Evolutionary conservation across 2,113 vertebrate genomes (phyloP).

Genomic region (Mormyrus iriodes): DNA sequence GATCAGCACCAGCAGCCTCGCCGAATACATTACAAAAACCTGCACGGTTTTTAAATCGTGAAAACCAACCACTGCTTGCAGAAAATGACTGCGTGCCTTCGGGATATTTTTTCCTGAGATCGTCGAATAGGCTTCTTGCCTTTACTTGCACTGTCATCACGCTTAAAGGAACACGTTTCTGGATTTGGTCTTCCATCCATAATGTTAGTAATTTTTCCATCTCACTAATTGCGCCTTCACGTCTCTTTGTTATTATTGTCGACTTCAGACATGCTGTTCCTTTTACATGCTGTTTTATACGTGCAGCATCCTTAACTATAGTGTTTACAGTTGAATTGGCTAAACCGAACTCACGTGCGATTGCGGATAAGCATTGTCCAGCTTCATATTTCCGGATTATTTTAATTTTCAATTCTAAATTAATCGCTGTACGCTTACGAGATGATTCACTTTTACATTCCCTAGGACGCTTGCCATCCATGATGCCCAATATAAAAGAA

Average conservation of each 20-base stretch:
- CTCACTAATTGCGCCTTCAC: not conserved
- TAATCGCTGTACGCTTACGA: not conserved
- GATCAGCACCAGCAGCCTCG: not conserved
- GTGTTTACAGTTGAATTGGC: not conserved
- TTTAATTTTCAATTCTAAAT: slow-evolving; percentile 1
- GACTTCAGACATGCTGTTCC: not conserved
- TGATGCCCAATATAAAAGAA: not conserved
- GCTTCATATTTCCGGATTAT: not conserved
- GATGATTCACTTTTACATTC: not conserved
- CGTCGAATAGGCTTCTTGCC: not conserved
- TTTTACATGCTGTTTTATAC: not conserved
- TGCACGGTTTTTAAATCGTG: slow-evolving; percentile 1
- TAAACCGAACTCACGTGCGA: not conserved
- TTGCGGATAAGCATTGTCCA: not conserved
- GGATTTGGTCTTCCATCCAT: not conserved
- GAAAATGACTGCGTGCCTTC: not conserved
- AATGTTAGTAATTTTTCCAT: not conserved
- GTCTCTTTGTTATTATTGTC: not conserved
- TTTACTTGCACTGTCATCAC: not conserved
- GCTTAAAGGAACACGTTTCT: not conserved
- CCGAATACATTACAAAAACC: not conserved
- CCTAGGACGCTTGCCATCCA: not conserved
- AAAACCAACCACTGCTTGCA: not conserved
- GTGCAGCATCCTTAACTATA: not conserved
- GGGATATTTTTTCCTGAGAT: not conserved